Evolutionary conservation across 2,888 invertebrate species (phyloP).

Genomic region (Andrena bicolor): DNA sequence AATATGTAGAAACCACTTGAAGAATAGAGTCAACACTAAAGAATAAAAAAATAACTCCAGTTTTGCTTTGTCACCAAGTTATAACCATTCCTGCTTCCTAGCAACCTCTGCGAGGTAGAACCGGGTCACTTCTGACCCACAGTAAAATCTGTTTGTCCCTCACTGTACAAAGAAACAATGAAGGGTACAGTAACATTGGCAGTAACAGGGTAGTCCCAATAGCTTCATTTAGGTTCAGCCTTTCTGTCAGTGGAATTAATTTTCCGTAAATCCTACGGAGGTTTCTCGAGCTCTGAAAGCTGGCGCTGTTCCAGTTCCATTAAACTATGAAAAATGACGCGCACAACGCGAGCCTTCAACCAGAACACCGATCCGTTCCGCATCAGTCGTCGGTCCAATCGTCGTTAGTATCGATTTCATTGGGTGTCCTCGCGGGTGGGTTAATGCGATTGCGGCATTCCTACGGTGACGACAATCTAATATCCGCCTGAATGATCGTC

Average conservation of each 20-base stretch:
- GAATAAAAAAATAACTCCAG: no score
- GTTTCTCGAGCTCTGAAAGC: neutral
- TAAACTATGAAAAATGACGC: constrained; percentile 18
- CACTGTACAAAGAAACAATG: no score
- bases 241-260: neutral
- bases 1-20: no score
- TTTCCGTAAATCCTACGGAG: neutral
- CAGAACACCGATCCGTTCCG: constrained; percentile 19
- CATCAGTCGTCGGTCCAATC: constrained; percentile 24
- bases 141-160: no score
- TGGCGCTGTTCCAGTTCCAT: constrained; percentile 22
- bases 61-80: no score
- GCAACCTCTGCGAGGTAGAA: no score
- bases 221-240: neutral
- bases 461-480: neutral
- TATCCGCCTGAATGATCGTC: constrained; percentile 3
- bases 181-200: no score
- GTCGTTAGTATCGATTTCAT: constrained; percentile 22
- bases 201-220: no score
- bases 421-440: neutral
- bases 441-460: constrained; percentile 21
- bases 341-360: neutral
- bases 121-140: no score
- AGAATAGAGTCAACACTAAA: no score
- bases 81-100: no score